Evolutionary conservation across 2,797 vertebrate genomes (phyloP).

Genomic region (Poecilia velifera): DNA sequence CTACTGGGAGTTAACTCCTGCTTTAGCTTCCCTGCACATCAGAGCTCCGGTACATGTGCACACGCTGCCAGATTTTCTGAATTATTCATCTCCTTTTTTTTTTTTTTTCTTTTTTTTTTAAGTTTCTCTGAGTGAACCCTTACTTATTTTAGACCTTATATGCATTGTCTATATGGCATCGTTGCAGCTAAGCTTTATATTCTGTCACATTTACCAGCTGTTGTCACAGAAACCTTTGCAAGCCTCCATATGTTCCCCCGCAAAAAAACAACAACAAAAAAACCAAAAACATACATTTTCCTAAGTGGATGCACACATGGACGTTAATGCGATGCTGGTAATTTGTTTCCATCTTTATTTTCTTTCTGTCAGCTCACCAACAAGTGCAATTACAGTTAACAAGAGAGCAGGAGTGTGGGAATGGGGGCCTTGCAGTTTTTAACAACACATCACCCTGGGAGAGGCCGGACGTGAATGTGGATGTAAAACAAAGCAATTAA

Average conservation of each 20-base stretch:
- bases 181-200: conserved; percentile 79
- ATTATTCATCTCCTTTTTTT: conserved; percentile 90
- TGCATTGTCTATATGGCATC: conserved; percentile 35
- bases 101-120: conserved; percentile 51
- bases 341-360: conserved; percentile 65
- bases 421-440: conserved; percentile 69
- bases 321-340: conserved; percentile 40
- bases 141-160: conserved; percentile 71
- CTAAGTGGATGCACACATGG: conserved; percentile 82
- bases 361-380: conserved; percentile 71
- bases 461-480: conserved; percentile 74
- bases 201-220: conserved; percentile 70
- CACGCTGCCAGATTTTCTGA: conserved; percentile 84
- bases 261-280: conserved; percentile 10
- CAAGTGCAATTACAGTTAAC: conserved; percentile 83
- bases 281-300: conserved; percentile 71
- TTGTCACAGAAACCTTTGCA: conserved; percentile 67
- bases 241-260: conserved; percentile 50
- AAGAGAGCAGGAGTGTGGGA: conserved; percentile 72
- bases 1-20: conserved; percentile 88
- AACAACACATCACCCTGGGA: conserved; percentile 80
- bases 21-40: conserved; percentile 90
- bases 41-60: conserved; percentile 76
- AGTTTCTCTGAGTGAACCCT: conserved; percentile 81
- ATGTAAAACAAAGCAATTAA: conserved; percentile 86